Conservation (phyloP, 2,797 vertebrate genomes). For the Lacerta bilineata region DNA sequence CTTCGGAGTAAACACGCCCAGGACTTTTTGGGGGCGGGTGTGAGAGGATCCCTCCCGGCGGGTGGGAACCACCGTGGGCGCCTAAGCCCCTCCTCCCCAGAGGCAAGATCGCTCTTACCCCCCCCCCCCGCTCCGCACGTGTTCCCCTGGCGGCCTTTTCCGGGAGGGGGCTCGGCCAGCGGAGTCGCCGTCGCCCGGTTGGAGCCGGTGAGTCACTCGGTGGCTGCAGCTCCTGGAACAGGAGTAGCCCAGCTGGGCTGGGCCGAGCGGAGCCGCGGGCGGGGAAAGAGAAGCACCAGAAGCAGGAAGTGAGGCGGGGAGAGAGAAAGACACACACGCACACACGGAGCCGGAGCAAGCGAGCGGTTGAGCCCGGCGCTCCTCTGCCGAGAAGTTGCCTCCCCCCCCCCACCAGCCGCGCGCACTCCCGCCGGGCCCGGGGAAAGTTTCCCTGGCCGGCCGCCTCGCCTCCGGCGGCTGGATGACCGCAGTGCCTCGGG, state of each 20-base stretch:
- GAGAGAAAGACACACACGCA: background rate
- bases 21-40: background rate
- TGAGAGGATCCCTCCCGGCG: background rate
- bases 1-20: background rate
- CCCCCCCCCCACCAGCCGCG: background rate
- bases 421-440: no score
- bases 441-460: background rate
- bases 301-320: constrained; percentile 45
- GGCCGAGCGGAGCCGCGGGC: background rate
- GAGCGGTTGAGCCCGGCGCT: background rate
- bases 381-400: background rate
- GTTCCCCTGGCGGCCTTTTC: background rate
- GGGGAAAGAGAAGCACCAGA: constrained; percentile 12
- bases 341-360: no score
- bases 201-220: constrained; percentile 42
- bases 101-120: no score
- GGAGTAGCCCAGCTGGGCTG: constrained; percentile 12
- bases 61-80: background rate
- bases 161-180: background rate
- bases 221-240: background rate
- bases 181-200: background rate
- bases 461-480: background rate
- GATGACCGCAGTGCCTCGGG: background rate
- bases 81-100: background rate
- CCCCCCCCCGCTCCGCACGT: background rate